Conservation (phyloP, 2,797 vertebrate genomes). For the Pseudochirops cupreus region DNA sequence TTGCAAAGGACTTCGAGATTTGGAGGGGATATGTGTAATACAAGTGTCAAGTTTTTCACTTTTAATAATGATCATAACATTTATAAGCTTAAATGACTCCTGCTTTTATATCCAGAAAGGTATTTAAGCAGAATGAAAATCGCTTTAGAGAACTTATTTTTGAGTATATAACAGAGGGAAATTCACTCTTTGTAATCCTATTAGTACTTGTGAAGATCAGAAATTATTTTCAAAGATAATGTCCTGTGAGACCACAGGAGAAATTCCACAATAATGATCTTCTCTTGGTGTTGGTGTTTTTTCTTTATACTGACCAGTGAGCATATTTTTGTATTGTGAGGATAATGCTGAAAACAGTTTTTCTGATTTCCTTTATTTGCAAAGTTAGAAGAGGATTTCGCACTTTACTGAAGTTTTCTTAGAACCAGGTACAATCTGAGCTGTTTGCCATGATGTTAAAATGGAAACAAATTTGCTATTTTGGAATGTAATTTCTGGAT, state of each 20-base stretch:
- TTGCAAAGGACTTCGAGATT: slow-evolving; percentile 24
- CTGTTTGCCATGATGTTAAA: slow-evolving; percentile 48
- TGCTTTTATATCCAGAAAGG: slow-evolving; percentile 14
- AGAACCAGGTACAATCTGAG: slow-evolving; percentile 38
- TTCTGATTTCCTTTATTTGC: slow-evolving; percentile 54
- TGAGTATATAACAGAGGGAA: slow-evolving; percentile 9
- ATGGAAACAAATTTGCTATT: slow-evolving; percentile 51
- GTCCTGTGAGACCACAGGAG: neutral
- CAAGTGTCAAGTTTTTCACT: neutral
- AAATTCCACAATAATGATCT: slow-evolving; percentile 48
- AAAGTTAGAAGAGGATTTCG: slow-evolving; percentile 62
- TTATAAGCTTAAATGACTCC: slow-evolving; percentile 4
- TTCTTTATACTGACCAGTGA: slow-evolving; percentile 51
- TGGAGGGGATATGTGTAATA: neutral
- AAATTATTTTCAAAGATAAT: slow-evolving; percentile 38
- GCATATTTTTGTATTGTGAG: slow-evolving; percentile 40
- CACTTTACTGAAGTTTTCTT: slow-evolving; percentile 30
- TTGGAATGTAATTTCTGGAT: slow-evolving; percentile 61
- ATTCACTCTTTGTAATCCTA: slow-evolving; percentile 31
- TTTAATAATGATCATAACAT: slow-evolving; percentile 27
- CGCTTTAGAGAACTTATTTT: slow-evolving; percentile 50
- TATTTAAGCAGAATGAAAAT: slow-evolving; percentile 37
- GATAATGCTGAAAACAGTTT: slow-evolving; percentile 44
- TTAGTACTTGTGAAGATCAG: slow-evolving; percentile 45
- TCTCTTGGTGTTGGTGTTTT: slow-evolving; percentile 47